These are phyloP conservation scores for Andrena bicolor DNA, from an alignment of 2,888 invertebrate species.

Conservation along the genomic window DNA sequence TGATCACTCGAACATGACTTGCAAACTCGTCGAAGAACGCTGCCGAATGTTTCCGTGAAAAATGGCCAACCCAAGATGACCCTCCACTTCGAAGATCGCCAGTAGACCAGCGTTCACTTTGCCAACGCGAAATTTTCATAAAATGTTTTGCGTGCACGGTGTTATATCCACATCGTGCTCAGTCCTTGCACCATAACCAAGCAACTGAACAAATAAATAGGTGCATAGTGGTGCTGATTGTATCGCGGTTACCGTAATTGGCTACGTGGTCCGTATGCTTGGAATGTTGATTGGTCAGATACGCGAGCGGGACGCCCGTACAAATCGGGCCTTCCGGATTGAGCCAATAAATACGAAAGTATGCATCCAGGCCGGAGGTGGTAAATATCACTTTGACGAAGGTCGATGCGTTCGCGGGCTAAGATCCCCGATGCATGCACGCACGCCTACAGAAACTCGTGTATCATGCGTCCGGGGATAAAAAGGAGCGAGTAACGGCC, in stretches of 20 bases:
- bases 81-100: no score
- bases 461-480: conserved; percentile 35
- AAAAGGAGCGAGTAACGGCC: conserved; percentile 66
- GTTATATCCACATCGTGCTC: conserved; percentile 43
- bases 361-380: conserved; percentile 56
- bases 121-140: not conserved
- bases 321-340: conserved; percentile 69
- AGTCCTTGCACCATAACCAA: conserved; percentile 39
- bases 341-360: conserved; percentile 76
- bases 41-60: not conserved
- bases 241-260: conserved; percentile 79
- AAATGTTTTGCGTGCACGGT: not conserved
- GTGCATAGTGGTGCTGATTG: conserved; percentile 73
- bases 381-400: conserved; percentile 68
- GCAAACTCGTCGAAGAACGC: not conserved
- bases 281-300: conserved; percentile 82
- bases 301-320: conserved; percentile 64
- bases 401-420: conserved; percentile 46
- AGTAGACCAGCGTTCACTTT: not conserved
- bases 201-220: conserved; percentile 74
- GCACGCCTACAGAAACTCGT: conserved; percentile 25
- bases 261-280: conserved; percentile 74
- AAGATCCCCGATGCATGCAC: conserved; percentile 21
- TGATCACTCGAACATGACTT: not conserved
- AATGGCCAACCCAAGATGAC: not conserved